A percentile compares a stretch with the other conserved stretches of the same genome.
phyloP scores from a whole-genome alignment of 2,113 vertebrate genomes.

The Propithecus coquereli region DNA sequence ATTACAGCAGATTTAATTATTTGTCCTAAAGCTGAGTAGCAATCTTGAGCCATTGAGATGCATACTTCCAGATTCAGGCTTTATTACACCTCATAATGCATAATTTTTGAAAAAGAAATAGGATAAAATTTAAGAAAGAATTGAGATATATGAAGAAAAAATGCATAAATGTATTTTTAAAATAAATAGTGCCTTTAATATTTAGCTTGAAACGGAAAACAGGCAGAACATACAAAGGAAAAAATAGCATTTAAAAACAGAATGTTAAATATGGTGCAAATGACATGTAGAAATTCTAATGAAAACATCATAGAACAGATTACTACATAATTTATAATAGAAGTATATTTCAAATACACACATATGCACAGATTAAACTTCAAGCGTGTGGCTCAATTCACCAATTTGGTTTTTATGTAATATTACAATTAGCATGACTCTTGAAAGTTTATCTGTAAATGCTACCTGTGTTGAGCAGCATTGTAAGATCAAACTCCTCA shows the following conservation, averaged over 20 bases:
- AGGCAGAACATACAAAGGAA: not conserved
- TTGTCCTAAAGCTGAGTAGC: not conserved
- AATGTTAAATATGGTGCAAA: not conserved
- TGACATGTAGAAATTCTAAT: slow-evolving; percentile 13
- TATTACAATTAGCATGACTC: not conserved
- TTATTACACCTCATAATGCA: not conserved
- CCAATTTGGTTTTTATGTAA: not conserved
- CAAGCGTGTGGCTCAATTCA: not conserved
- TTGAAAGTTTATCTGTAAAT: not conserved
- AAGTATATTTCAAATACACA: slow-evolving; percentile 3
- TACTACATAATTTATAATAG: slow-evolving; percentile 24
- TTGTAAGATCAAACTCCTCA: not conserved
- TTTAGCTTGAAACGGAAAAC: not conserved
- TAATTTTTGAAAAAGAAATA: not conserved
- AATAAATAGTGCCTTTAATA: not conserved
- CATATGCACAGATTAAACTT: not conserved
- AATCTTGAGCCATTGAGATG: not conserved
- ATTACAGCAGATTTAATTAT: not conserved
- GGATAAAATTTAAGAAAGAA: slow-evolving; percentile 19
- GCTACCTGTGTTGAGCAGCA: not conserved
- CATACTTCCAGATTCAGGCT: not conserved
- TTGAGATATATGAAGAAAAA: not conserved
- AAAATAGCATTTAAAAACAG: not conserved
- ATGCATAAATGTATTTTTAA: not conserved
- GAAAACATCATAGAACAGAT: slow-evolving; percentile 18